Percentiles rank a stretch among this genome's conserved stretches.
Evolutionary conservation across 2,113 vertebrate species (phyloP).

Genomic region (Osmerus eperlanus): DNA sequence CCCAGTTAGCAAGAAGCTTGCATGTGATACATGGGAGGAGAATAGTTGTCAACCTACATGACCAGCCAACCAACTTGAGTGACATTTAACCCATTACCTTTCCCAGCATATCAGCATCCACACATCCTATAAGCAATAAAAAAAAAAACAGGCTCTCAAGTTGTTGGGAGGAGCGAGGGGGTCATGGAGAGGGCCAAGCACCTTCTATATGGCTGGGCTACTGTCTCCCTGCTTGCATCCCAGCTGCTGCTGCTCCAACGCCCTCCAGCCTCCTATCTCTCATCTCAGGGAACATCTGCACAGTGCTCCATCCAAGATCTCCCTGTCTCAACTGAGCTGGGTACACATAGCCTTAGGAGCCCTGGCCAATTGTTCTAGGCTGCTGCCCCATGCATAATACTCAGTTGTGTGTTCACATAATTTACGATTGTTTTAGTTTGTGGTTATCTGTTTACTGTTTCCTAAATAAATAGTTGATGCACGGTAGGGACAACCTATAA

Average conservation of each 20-base stretch:
- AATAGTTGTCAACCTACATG: too few species aligned
- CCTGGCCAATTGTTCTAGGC: neutral
- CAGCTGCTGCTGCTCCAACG: conserved; percentile 36
- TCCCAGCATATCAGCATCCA: neutral
- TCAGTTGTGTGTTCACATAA: neutral
- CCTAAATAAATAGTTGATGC: too few species aligned
- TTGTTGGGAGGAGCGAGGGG: neutral
- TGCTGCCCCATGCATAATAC: neutral
- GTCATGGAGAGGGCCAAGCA: conserved; percentile 7
- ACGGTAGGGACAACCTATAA: too few species aligned
- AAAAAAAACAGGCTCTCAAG: neutral
- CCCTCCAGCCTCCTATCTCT: conserved; percentile 23
- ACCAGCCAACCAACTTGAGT: too few species aligned
- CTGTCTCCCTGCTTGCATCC: conserved; percentile 15
- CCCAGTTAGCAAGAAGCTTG: too few species aligned
- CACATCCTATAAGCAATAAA: neutral
- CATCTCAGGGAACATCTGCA: conserved; percentile 62
- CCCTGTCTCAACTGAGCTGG: conserved; percentile 24
- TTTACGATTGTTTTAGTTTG: too few species aligned
- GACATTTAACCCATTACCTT: neutral
- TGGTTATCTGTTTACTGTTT: too few species aligned
- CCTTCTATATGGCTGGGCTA: neutral
- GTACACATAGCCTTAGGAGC: conserved; percentile 40
- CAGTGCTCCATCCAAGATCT: conserved; percentile 39
- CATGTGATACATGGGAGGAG: too few species aligned